Conservation (phyloP, 2,113 vertebrate genomes). For the Sylvietta virens region DNA sequence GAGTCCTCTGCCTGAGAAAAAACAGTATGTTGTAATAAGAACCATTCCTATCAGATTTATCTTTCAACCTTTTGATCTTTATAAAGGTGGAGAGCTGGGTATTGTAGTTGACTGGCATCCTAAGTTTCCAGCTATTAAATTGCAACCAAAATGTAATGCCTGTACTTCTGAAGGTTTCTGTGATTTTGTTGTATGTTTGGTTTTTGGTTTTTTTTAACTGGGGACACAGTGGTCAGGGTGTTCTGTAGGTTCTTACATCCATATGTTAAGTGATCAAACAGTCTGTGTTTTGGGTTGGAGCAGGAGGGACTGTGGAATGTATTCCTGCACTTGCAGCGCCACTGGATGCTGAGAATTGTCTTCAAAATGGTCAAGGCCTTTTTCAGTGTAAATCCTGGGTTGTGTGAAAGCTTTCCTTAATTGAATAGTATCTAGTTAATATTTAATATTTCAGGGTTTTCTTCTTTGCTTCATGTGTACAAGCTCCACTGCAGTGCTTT, state of each 20-base stretch:
- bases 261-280: neutral
- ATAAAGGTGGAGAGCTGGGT: neutral
- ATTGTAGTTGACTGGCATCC: neutral
- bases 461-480: neutral
- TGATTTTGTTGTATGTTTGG: neutral
- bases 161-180: neutral
- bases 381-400: neutral
- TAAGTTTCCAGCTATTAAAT: neutral
- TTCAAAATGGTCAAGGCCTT: neutral
- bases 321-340: neutral
- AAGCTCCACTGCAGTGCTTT: neutral
- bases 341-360: neutral
- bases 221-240: too few relatives aligned
- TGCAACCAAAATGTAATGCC: neutral
- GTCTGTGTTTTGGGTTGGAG: neutral
- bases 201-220: neutral
- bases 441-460: neutral
- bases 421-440: neutral
- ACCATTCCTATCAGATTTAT: neutral
- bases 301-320: neutral
- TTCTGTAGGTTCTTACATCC: accelerated
- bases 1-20: neutral
- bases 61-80: neutral
- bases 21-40: neutral
- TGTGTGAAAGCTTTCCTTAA: neutral